Evolutionary conservation across 2,113 vertebrate species (phyloP), one percentile per base, ranked within the genome.

Genomic region (Macquaria australasica): DNA sequence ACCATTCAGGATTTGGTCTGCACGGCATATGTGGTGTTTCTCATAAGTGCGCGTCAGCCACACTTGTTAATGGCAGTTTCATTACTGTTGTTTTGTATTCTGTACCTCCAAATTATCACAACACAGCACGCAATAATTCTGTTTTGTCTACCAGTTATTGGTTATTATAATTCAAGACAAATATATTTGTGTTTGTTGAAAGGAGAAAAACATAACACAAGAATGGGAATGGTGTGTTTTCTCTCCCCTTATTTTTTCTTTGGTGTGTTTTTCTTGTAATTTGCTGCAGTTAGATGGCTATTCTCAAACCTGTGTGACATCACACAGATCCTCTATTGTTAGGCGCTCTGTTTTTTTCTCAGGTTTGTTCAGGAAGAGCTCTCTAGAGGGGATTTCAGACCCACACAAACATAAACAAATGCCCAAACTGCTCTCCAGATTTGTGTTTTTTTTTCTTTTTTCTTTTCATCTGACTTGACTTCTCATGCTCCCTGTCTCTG

Each of bases 1-100:
- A 89, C 93, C 94, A 96, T 95, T 95, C 92, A 94, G 94, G 91
- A 92, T 94, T 94, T 91, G 89, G 79, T 94, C 91, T 93, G 91
- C 41, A 75, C 56, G 85, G 88, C 92, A 95, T 95, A 94, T 96
- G 94, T 94, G 92, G 89, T 76, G 72, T 91, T 94, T 94, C 93
- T 92, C 93, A 95, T 87, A 85, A 90, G 85, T 86, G 77, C 31
- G 67, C 45, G 72, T 79, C 86, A 73, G 81, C 90, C 91, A 81
- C 88, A 93, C 87, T 92, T 91, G 89, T 86, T 91, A 92, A 90
- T 91, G 87, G 71, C 80, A 72, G 70, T 90, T 94, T 92, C 80
- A 92, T 92, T 88, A 72, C 81, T 58, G 76, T 81, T 77, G 69
- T 87, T 85, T 78, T 87, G 56, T 81, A n/a, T 80, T 71, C 59